Evolutionary conservation across 2,797 vertebrate species (phyloP).

Genomic region (Spondyliosoma cantharus): DNA sequence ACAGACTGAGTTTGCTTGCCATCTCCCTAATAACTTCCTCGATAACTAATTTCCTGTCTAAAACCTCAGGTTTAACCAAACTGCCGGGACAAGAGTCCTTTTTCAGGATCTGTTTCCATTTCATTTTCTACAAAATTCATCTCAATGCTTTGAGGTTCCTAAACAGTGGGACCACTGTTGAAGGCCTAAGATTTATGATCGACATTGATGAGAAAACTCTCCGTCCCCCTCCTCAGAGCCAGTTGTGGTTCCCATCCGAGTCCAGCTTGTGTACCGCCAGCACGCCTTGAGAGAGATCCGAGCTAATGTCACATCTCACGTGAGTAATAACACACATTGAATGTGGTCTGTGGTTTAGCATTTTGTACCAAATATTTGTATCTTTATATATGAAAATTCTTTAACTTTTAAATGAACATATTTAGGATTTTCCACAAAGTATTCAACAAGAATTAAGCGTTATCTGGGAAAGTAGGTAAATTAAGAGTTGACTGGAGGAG

Average conservation of each 20-base stretch:
- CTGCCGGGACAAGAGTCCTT: background rate
- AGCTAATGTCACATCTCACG: conserved; percentile 89
- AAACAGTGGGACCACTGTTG: background rate
- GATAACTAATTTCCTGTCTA: background rate
- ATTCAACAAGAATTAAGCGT: background rate
- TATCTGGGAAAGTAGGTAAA: conserved; percentile 7
- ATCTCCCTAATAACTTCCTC: too few species aligned
- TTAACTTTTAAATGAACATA: background rate
- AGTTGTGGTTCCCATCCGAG: conserved; percentile 83
- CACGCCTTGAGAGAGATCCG: conserved; percentile 88
- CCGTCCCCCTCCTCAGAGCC: conserved; percentile 77
- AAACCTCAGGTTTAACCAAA: background rate
- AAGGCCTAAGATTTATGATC: background rate
- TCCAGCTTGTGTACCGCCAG: conserved; percentile 89
- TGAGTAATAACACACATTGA: conserved; percentile 74
- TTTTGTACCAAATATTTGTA: background rate
- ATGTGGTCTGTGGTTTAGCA: background rate
- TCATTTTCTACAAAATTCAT: background rate
- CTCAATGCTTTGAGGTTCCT: background rate
- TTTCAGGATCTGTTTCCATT: background rate
- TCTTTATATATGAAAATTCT: background rate
- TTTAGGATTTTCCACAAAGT: background rate
- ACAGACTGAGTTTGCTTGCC: too few species aligned
- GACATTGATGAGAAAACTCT: background rate
- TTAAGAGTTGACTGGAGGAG: conserved; percentile 17